A percentile compares a stretch with the other conserved stretches of the same genome.
Conservation (phyloP, 1,140 invertebrate species). For the Drosophila lowei region DNA sequence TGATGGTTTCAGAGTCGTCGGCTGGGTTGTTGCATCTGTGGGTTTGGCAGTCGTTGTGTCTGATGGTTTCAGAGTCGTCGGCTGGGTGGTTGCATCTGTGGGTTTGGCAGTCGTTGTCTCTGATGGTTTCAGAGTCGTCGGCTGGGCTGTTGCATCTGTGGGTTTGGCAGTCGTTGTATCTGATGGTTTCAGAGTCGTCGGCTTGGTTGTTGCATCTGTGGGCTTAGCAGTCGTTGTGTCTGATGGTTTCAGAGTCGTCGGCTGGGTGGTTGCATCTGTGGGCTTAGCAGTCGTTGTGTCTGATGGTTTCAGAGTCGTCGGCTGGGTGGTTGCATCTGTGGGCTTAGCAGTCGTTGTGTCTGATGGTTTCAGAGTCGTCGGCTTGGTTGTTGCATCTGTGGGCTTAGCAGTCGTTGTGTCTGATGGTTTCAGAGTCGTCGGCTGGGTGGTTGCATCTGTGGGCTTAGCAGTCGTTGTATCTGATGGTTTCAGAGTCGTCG, state of each 20-base stretch:
- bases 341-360: constrained; percentile 3
- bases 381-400: background rate
- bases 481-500: background rate
- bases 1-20: background rate
- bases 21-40: constrained; percentile 1
- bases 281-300: background rate
- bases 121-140: background rate
- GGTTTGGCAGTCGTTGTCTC: background rate
- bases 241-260: background rate
- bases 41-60: background rate
- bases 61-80: background rate
- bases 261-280: background rate
- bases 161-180: background rate
- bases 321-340: background rate
- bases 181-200: background rate
- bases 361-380: constrained; percentile 7
- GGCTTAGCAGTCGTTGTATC: background rate
- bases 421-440: too few species aligned
- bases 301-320: background rate
- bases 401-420: too few species aligned
- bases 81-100: background rate
- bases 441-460: background rate
- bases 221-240: background rate
- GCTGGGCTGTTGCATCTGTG: background rate
- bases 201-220: background rate